phyloP scores from a whole-genome alignment of 2,888 invertebrate genomes.

The Polymixis flavicincta region DNA sequence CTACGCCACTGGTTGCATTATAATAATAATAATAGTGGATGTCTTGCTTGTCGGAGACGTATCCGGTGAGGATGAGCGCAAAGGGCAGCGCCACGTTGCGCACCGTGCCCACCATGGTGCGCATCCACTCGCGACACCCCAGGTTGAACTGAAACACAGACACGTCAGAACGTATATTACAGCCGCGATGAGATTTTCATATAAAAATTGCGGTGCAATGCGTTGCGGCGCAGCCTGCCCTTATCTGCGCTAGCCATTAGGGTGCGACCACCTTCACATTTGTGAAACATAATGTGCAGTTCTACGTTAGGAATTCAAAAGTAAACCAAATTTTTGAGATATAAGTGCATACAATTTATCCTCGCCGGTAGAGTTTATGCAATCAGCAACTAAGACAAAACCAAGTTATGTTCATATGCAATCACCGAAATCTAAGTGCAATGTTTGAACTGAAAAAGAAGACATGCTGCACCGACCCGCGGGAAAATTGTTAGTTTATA shows the following conservation, averaged over 20 bases:
- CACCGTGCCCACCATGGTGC: conserved; percentile 93
- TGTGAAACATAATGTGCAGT: background rate
- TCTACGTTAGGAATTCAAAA: background rate
- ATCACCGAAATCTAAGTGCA: background rate
- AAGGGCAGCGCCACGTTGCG: conserved; percentile 93
- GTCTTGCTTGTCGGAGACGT: conserved; percentile 91
- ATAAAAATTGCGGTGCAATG: background rate
- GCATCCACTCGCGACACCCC: conserved; percentile 93
- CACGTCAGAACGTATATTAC: too few relatives aligned
- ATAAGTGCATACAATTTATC: background rate
- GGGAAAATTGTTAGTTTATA: too few relatives aligned
- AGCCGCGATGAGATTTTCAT: too few relatives aligned
- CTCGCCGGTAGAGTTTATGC: background rate
- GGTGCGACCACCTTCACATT: too few relatives aligned
- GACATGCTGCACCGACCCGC: too few relatives aligned
- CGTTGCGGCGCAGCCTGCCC: background rate
- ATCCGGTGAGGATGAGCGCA: conserved; percentile 92
- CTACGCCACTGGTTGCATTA: too few relatives aligned
- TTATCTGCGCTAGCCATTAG: background rate
- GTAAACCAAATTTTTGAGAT: background rate
- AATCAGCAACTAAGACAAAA: conserved; percentile 11
- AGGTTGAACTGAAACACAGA: conserved; percentile 89
- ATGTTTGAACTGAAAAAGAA: too few relatives aligned
- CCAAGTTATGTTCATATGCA: background rate
- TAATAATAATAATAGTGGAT: background rate